A percentile compares a stretch with the other conserved stretches of the same genome.
Evolutionary conservation across 2,113 vertebrate species (phyloP).

Genomic region (Paramormyrops kingsleyae): DNA sequence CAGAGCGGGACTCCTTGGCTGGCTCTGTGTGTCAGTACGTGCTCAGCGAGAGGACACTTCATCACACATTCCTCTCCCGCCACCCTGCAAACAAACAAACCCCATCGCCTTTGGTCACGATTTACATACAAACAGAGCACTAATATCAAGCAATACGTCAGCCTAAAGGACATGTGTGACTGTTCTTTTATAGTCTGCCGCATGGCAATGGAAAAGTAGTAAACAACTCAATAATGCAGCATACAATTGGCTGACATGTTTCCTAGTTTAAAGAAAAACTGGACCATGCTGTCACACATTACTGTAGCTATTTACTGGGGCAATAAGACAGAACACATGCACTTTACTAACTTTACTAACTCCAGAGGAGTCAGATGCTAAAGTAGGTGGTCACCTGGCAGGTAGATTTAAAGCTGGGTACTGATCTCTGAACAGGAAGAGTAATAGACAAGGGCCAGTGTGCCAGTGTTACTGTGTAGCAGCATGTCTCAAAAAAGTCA

Average conservation of each 20-base stretch:
- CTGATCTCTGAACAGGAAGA: not conserved
- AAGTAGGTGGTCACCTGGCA: not conserved
- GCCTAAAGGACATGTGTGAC: not conserved
- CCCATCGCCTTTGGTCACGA: not conserved
- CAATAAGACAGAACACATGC: not conserved
- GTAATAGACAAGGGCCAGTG: not conserved
- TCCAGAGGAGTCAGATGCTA: too few species aligned
- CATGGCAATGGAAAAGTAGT: not conserved
- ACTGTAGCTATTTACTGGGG: not conserved
- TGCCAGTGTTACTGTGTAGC: not conserved
- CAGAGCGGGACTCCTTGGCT: constrained; percentile 35
- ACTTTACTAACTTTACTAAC: not conserved
- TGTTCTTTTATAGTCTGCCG: not conserved
- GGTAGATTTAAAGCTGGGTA: not conserved
- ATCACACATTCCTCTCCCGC: not conserved
- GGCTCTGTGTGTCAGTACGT: not conserved
- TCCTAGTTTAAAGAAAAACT: not conserved
- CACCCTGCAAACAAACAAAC: constrained; percentile 10
- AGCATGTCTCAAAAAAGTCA: not conserved
- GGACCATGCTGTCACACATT: not conserved
- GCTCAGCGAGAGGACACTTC: not conserved
- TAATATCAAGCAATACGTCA: not conserved
- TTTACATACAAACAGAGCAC: not conserved
- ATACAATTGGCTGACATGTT: not conserved
- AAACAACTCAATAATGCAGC: not conserved